These are phyloP conservation scores for Epinotia brunnichana DNA, from an alignment of 2,888 invertebrate species.

Conservation along the genomic window DNA sequence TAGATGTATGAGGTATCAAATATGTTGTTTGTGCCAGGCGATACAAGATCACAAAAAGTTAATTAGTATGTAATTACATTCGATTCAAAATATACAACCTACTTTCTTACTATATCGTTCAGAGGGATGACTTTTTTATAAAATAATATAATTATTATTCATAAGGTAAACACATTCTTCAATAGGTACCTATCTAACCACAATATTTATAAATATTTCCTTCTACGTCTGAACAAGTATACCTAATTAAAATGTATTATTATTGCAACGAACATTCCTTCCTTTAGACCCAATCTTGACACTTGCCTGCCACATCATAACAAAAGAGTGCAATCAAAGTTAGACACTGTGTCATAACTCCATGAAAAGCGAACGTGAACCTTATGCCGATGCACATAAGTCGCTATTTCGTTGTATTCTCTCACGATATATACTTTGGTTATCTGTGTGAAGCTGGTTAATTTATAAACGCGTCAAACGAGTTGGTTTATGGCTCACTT, in stretches of 20 bases:
- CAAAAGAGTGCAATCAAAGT: neutral
- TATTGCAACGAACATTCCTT: conserved; percentile 5
- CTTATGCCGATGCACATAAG: neutral
- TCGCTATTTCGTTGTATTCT: neutral
- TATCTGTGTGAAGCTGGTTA: neutral
- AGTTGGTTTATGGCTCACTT: conserved; percentile 13
- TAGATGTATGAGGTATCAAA: no score
- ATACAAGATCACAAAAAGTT: no score
- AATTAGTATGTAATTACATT: no score
- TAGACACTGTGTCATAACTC: neutral
- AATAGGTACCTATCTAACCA: neutral
- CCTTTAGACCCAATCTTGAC: neutral
- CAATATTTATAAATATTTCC: conserved; percentile 13
- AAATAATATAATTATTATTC: neutral
- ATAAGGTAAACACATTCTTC: neutral
- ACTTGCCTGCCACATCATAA: neutral
- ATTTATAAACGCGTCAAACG: conserved; percentile 18
- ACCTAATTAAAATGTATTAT: neutral
- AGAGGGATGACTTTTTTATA: no score
- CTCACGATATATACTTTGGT: neutral
- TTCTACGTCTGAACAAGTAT: neutral
- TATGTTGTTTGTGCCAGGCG: no score
- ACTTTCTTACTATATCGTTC: no score
- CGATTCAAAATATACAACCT: no score
- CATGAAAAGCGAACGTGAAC: neutral